Conservation (phyloP, 2,113 vertebrate species). For the Trogon surrucura region DNA sequence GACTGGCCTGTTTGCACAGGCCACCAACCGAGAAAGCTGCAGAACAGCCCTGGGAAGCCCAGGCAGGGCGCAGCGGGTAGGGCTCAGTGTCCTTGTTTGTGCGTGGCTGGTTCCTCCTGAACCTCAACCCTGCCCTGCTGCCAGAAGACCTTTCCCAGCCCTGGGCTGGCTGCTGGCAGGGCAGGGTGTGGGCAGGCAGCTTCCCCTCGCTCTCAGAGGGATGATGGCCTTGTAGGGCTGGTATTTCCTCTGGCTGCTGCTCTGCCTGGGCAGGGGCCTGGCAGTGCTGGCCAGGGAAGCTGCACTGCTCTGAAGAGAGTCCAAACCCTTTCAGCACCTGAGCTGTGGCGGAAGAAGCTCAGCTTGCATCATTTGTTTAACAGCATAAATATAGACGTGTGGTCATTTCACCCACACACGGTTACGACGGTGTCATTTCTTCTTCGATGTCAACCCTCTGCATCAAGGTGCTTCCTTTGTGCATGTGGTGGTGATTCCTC, state of each 20-base stretch:
- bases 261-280: not conserved
- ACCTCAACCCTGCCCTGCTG: not conserved
- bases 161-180: not conserved
- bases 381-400: accelerated
- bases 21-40: not conserved
- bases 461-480: not conserved
- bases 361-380: not conserved
- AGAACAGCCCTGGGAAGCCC: not conserved
- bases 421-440: accelerated
- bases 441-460: not conserved
- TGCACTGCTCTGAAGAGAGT: not conserved
- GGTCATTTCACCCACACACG: accelerated
- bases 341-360: not conserved
- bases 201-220: not conserved
- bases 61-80: not conserved
- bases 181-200: not conserved
- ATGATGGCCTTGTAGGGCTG: not conserved
- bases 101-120: not conserved
- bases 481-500: not conserved
- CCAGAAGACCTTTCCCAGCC: not conserved
- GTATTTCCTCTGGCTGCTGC: not conserved
- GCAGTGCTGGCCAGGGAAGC: not conserved
- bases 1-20: not conserved
- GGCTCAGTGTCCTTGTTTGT: not conserved
- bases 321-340: not conserved